These are phyloP conservation scores for Lamellibrachia satsuma DNA, from an alignment of 2,888 invertebrate genomes.

Conservation along the genomic window DNA sequence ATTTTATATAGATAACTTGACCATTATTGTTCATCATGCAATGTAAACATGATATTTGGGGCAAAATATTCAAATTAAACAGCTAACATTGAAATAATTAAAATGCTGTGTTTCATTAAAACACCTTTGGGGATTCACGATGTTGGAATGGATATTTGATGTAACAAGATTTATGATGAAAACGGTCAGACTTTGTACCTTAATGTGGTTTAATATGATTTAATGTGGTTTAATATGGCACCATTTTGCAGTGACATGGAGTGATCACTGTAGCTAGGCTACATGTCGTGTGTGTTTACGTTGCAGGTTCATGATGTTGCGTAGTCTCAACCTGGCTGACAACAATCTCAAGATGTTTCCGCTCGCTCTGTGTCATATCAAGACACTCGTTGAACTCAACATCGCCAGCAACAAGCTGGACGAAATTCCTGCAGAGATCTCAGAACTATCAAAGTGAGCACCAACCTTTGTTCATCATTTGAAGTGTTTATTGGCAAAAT, in stretches of 20 bases:
- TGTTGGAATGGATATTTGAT: no score
- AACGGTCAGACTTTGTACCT: no score
- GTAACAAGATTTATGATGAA: no score
- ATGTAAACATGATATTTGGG: no score
- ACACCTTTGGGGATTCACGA: no score
- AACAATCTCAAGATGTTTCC: conserved; percentile 65
- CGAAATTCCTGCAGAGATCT: conserved; percentile 61
- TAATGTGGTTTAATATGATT: no score
- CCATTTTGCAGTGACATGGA: neutral
- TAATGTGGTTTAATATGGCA: no score
- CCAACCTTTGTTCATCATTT: neutral
- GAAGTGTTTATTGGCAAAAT: neutral
- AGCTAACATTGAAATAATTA: no score
- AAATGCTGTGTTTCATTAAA: no score
- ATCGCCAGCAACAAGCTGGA: conserved; percentile 63
- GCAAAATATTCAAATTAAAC: no score
- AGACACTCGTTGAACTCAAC: conserved; percentile 62
- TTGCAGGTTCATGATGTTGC: conserved; percentile 58
- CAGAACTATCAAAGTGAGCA: conserved; percentile 55
- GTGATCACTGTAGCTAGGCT: neutral
- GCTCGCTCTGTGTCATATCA: conserved; percentile 58
- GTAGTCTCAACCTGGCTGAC: conserved; percentile 66
- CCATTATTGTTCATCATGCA: no score
- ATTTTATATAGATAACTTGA: no score
- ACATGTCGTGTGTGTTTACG: neutral